phyloP scores from a whole-genome alignment of 2,113 vertebrate species.

The Silurus meridionalis region DNA sequence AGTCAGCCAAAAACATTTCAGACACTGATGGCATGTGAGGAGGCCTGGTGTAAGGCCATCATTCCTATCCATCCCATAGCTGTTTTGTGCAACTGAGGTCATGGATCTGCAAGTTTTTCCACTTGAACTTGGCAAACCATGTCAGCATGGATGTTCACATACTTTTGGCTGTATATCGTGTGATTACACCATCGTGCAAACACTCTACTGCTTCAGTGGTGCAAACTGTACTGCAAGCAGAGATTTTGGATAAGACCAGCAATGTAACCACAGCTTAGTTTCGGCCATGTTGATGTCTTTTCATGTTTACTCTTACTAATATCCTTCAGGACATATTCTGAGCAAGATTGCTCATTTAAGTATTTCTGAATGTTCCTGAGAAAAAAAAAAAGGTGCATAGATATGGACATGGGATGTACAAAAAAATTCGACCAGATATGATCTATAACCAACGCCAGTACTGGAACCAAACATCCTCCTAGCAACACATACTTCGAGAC shows the following conservation, averaged over 20 bases:
- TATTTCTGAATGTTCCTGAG: background rate
- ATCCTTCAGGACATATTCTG: background rate
- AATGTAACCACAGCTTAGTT: no score
- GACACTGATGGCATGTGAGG: background rate
- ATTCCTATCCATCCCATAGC: background rate
- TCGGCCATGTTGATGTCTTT: background rate
- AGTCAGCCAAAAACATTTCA: background rate
- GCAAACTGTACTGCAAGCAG: background rate
- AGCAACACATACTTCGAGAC: background rate
- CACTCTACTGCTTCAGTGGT: background rate
- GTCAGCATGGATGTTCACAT: background rate
- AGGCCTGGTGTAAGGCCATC: background rate
- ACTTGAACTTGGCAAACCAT: background rate
- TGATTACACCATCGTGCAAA: background rate
- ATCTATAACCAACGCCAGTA: background rate
- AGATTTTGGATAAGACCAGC: background rate
- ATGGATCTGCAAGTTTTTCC: background rate
- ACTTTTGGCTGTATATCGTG: background rate
- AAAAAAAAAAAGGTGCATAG: background rate
- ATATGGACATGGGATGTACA: background rate
- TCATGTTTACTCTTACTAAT: background rate
- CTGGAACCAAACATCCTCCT: background rate
- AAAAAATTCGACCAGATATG: background rate
- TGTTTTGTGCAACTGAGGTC: background rate
- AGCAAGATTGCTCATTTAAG: background rate